Base-by-base conservation (phyloP, 37 sponge, comb jelly and placozoan species). In the Agelas oroides region DNA sequence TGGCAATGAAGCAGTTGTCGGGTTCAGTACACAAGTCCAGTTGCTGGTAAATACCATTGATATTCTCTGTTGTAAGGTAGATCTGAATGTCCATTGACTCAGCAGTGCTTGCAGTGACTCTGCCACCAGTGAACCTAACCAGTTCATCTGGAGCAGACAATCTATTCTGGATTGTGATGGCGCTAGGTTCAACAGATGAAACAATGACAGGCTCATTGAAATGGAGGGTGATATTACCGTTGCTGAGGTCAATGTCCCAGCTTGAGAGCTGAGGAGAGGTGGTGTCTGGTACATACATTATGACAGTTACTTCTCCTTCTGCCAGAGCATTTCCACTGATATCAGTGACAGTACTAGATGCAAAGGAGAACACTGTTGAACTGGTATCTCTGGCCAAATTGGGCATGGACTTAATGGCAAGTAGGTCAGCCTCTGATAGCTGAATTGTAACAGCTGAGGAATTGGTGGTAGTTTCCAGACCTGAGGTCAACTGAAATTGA, bases 121-220 rank as follows among this genome's bases (percentile, higher is more conserved):
- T 63, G 0, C 95, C 87, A 0, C 87, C 83, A 67, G 70, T 91
- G 13, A 94, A 68, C 24, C 24, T 53, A 14, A 71, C 46, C 12
- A 28, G 21, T 17, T 27, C 40, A 8, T 53, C 46, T 24, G 59
- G 31, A 54, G 38, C 40, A 39, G 34, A 60, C 5, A 35, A 66
- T 15, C 79, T 33, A 28, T 89, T 78, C 25, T 82, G 84, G 21
- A 95, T 53, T 53, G 96, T 89, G 37, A 92, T 70, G 20, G 53
- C 65, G 1, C 75, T 61, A 24, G 88, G 59, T 12, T 46, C 38
- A 25, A 88, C 52, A 30, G 81, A 30, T 41, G 58, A 36, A 21
- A 23, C 11, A 40, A 39, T 33, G 28, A 95, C 71, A 28, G 95
- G 95, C 41, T 95, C 95, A 89, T 86, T 74, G 46, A 95, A 95